These are phyloP conservation scores for Physeter macrocephalus DNA, from an alignment of 2,113 vertebrate species.

Conservation along the genomic window DNA sequence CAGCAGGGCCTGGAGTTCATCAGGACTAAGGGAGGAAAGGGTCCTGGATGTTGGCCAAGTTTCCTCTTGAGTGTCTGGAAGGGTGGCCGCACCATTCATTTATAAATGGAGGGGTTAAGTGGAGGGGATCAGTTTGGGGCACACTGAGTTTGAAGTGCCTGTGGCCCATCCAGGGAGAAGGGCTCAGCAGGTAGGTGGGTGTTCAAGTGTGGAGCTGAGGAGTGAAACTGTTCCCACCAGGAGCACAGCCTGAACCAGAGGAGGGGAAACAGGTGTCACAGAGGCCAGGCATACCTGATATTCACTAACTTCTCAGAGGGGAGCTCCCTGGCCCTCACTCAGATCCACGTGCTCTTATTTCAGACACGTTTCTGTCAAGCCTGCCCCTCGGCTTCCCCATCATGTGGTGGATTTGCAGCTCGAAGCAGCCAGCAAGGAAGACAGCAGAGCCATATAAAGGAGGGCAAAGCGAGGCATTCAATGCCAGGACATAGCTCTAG, in stretches of 20 bases:
- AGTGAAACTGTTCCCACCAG: not conserved
- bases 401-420: rapidly evolving
- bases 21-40: not conserved
- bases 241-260: not conserved
- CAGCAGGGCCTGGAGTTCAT: not conserved
- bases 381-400: not conserved
- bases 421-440: not conserved
- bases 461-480: not conserved
- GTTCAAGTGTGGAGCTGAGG: not conserved
- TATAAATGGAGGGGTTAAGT: not conserved
- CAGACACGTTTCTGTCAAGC: not conserved
- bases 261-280: not conserved
- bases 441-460: not conserved
- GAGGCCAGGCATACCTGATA: rapidly evolving
- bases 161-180: not conserved
- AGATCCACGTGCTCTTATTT: rapidly evolving
- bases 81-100: not conserved
- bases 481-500: rapidly evolving
- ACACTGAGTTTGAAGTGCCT: not conserved
- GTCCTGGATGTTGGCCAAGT: not conserved
- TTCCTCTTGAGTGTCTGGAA: not conserved
- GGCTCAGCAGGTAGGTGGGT: not conserved
- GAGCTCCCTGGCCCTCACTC: not conserved
- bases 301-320: not conserved
- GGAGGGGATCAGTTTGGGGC: not conserved